Evolutionary conservation across 2,113 vertebrate genomes (phyloP).

Genomic region (Theristicus caerulescens): DNA sequence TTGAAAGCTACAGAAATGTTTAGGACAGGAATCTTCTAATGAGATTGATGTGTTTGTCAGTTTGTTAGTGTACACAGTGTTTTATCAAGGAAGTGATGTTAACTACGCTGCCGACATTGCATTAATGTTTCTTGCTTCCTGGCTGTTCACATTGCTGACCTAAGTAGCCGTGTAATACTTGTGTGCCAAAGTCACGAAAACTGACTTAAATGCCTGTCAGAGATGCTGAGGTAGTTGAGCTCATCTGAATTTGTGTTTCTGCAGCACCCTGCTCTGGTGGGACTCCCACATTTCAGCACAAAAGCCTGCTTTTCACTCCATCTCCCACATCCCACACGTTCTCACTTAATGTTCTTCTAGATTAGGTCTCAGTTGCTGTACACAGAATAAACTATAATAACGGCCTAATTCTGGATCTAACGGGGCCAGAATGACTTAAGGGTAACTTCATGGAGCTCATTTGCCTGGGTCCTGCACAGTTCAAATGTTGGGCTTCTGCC

Average conservation of each 20-base stretch:
- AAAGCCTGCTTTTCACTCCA: background rate
- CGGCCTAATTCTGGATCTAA: background rate
- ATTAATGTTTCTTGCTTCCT: constrained; percentile 16
- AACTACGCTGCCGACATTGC: background rate
- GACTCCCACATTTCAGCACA: background rate
- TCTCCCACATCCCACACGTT: fast-evolving
- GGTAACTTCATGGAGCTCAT: background rate
- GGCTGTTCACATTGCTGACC: background rate
- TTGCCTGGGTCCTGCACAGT: background rate
- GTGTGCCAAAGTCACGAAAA: background rate
- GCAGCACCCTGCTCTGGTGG: background rate
- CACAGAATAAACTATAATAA: background rate
- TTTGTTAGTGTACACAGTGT: background rate
- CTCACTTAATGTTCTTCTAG: background rate
- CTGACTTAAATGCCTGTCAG: background rate
- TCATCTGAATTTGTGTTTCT: background rate
- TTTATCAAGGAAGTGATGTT: background rate
- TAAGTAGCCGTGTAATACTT: background rate
- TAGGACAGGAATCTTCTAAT: background rate
- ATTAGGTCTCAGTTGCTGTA: background rate
- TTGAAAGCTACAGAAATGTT: background rate
- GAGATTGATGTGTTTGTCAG: background rate
- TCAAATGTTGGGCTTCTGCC: background rate
- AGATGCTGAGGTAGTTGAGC: background rate
- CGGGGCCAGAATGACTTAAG: background rate